Conservation (phyloP, 1,140 invertebrate species). For the Leptinotarsa lineolata region DNA sequence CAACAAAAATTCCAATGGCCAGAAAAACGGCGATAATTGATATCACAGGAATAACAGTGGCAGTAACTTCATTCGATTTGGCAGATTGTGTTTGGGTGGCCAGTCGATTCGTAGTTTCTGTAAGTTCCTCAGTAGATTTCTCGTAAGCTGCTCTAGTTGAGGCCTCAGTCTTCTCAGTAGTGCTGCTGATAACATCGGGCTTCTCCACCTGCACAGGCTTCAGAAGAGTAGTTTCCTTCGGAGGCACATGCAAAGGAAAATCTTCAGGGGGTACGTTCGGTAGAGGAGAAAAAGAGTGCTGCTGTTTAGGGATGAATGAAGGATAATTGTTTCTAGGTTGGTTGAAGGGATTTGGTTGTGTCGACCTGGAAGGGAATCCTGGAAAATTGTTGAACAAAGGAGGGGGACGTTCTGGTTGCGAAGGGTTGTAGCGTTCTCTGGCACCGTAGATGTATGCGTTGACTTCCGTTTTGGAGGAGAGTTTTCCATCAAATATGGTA, state of each 20-base stretch:
- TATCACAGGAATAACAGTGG: conserved; percentile 65
- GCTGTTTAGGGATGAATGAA: conserved; percentile 23
- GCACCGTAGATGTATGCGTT: conserved; percentile 65
- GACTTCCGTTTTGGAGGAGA: conserved; percentile 73
- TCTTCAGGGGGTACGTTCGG: neutral
- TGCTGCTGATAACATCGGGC: conserved; percentile 13
- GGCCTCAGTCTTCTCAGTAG: conserved; percentile 12
- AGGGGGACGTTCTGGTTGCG: conserved; percentile 26
- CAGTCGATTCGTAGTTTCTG: conserved; percentile 16
- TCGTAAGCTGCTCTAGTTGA: neutral
- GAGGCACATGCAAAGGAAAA: neutral
- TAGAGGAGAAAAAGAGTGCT: neutral
- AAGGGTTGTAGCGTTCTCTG: conserved; percentile 47
- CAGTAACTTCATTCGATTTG: conserved; percentile 56
- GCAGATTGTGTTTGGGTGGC: conserved; percentile 49
- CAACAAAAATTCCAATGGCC: conserved; percentile 59
- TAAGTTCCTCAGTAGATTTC: conserved; percentile 12
- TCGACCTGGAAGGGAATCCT: conserved; percentile 29
- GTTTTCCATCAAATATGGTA: conserved; percentile 69
- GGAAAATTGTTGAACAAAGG: conserved; percentile 26
- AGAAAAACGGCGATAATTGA: conserved; percentile 63
- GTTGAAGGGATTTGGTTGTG: conserved; percentile 21
- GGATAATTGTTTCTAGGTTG: conserved; percentile 24
- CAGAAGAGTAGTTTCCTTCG: conserved; percentile 10
- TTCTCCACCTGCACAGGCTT: conserved; percentile 21